Conservation (phyloP, 2,888 invertebrate species). For the Seira ritae region DNA sequence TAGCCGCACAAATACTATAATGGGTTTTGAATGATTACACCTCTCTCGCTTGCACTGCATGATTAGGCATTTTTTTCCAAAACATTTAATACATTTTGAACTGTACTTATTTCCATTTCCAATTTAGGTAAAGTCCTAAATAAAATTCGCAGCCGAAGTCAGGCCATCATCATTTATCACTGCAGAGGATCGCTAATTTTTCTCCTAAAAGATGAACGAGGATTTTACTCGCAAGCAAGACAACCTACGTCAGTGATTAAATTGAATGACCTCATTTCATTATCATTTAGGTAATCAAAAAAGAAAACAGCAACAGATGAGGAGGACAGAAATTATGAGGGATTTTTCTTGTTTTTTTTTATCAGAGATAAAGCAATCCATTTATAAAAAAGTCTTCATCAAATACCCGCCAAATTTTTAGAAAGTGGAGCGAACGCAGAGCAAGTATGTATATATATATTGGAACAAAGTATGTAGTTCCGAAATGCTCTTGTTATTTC, state of each 20-base stretch:
- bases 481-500: too few relatives aligned
- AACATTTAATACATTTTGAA: not conserved
- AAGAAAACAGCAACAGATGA: too few relatives aligned
- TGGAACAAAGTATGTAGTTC: too few relatives aligned
- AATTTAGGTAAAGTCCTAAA: not conserved
- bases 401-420: too few relatives aligned
- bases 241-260: not conserved
- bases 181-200: not conserved
- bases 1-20: not conserved
- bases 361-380: too few relatives aligned
- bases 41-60: not conserved
- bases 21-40: not conserved
- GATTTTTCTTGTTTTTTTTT: too few relatives aligned
- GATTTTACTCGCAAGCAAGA: too few relatives aligned
- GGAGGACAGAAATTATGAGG: too few relatives aligned
- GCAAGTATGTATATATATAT: too few relatives aligned
- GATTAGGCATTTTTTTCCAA: not conserved
- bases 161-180: not conserved
- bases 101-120: slow-evolving; percentile 7
- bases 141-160: too few relatives aligned
- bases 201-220: not conserved
- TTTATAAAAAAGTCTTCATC: too few relatives aligned
- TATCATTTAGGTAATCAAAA: not conserved
- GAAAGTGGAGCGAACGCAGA: too few relatives aligned
- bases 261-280: slow-evolving; percentile 9